Conservation (phyloP, 2,113 vertebrate genomes). For the Stigmatopora argus region DNA sequence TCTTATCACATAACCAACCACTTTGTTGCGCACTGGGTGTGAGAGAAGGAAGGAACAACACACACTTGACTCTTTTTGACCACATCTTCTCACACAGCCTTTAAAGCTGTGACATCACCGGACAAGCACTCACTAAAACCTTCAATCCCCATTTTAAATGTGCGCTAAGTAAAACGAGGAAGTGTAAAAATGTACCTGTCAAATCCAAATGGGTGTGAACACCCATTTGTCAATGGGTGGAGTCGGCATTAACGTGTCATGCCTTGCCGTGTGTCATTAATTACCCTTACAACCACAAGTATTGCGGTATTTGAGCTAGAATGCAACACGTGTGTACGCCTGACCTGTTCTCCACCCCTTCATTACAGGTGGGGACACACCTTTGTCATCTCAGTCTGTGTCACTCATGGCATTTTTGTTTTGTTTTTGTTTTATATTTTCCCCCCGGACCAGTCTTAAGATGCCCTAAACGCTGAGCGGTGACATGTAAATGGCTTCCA, state of each 20-base stretch:
- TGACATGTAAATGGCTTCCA: constrained; percentile 97
- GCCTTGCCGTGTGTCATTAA: not conserved
- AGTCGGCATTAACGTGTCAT: not conserved
- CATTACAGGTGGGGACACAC: constrained; percentile 30
- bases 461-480: constrained; percentile 80
- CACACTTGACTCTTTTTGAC: not conserved
- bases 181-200: not conserved
- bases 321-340: not conserved
- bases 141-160: no score
- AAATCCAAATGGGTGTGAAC: not conserved
- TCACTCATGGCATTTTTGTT: not conserved
- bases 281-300: not conserved
- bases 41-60: not conserved
- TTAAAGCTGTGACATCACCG: not conserved
- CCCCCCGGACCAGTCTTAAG: constrained; percentile 76
- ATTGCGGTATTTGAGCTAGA: not conserved
- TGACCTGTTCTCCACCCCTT: constrained; percentile 2
- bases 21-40: not conserved
- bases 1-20: no score
- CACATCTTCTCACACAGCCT: not conserved
- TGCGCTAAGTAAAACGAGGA: no score
- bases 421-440: not conserved
- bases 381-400: constrained; percentile 1
- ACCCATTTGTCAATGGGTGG: not conserved
- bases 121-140: no score